Evolutionary conservation across 2,113 vertebrate species (phyloP), one percentile per base, ranked within the genome.

Genomic region (Helogale parvula): DNA sequence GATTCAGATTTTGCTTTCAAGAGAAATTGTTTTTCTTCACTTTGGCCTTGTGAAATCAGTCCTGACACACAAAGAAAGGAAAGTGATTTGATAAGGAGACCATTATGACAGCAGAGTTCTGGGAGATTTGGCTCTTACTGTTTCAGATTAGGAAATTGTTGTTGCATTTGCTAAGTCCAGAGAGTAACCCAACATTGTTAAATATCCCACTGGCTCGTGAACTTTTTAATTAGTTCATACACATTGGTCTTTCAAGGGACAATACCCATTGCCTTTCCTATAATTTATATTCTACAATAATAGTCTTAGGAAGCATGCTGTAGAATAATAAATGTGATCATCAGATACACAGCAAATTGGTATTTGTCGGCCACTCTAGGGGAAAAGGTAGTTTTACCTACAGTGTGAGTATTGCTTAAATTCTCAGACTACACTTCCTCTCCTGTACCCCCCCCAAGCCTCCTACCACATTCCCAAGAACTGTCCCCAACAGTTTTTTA

Each of bases 81-180:
- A 68, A 91, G 27, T 47, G 19, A 57, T 93, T 86, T 86, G 60
- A 65, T 86, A 90, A 97, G 93, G 82, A 83, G 65, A 54, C n/a
- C 45, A n/a, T 83, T 14, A 25, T 45, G 27, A 92, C 33, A 31
- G 23, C 35, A 88, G 23, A 89, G 23, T 69, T 90, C 76, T 63
- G 33, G 38, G 72, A 92, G 25, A 47, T 60, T 90, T 80, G 90
- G 71, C 35, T 93, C 69, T 66, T 65, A 23, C 13, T 85, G 35
- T 87, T 88, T 97, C 69, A 94, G 12, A 91, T 68, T 79, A 91
- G 94, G 85, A 90, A 65, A 93, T 82, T 68, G 7, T 93, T 68
- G 41, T 41, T 69, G 29, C 13, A 41, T 83, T 79, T 52, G 47
- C 11, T 77, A 80, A 60, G 21, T 50, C 38, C 15, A 63, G 68